Conservation (phyloP, 35 echinoderm and acorn worm species). For the Lytechinus pictus region DNA sequence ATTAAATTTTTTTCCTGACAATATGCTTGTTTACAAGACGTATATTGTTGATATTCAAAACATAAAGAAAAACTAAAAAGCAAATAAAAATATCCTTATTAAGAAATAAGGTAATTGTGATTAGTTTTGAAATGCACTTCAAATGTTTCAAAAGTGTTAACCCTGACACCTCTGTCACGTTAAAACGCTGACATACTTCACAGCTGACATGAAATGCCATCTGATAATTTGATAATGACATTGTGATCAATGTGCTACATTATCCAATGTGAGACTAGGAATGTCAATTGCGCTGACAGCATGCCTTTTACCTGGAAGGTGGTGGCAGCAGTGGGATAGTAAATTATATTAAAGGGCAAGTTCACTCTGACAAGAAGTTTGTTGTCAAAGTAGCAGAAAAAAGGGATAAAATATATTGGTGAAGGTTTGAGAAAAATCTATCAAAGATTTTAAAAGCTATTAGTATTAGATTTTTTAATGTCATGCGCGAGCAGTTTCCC, state of each 20-base stretch:
- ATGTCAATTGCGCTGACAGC: conserved; percentile 19
- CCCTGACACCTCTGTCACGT: neutral
- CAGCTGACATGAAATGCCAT: neutral
- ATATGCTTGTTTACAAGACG: neutral
- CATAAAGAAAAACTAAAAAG: neutral
- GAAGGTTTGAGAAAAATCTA: no score
- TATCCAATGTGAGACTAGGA: conserved; percentile 31
- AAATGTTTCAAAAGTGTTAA: neutral
- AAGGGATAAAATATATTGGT: no score
- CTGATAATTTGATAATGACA: conserved; percentile 30
- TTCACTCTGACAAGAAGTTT: no score
- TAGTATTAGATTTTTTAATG: no score
- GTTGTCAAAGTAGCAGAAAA: no score
- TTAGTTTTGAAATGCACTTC: neutral
- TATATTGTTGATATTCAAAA: neutral
- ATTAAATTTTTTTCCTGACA: no score
- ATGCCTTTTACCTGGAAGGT: neutral
- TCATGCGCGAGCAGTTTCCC: no score
- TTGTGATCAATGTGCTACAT: conserved; percentile 12
- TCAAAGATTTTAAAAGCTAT: no score
- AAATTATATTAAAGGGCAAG: neutral
- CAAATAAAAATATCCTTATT: neutral
- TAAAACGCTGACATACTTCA: neutral
- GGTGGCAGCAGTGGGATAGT: neutral
- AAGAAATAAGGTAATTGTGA: neutral